These are phyloP conservation scores for Oenanthe oenanthe DNA, from an alignment of 2,113 vertebrate species.

Conservation along the genomic window DNA sequence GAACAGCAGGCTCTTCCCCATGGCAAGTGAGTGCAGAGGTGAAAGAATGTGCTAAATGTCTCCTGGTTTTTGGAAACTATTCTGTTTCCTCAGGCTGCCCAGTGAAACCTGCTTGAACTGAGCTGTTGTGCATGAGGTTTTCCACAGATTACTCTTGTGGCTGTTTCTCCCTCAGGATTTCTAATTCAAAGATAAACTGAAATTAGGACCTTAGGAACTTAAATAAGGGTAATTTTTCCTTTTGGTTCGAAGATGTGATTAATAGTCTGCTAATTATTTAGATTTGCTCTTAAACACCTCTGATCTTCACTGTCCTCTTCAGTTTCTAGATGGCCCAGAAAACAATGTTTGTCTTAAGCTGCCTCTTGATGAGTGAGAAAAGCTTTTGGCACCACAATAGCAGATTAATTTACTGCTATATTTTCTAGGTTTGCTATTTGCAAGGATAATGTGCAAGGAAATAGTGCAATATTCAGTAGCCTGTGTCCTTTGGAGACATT, in stretches of 20 bases:
- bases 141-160: neutral
- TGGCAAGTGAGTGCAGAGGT: neutral
- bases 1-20: neutral
- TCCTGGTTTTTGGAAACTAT: neutral
- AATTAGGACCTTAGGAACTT: neutral
- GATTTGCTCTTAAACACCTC: neutral
- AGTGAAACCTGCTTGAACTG: neutral
- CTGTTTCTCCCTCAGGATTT: neutral
- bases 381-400: neutral
- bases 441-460: neutral
- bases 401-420: neutral
- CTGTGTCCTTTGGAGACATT: neutral
- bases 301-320: neutral
- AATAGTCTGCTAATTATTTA: neutral
- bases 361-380: neutral
- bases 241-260: neutral
- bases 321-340: neutral
- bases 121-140: neutral
- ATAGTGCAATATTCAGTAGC: neutral
- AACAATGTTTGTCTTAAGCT: neutral
- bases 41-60: neutral
- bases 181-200: neutral
- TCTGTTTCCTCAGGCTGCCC: neutral
- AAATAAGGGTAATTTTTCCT: neutral
- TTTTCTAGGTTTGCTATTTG: neutral